Conservation (phyloP, 2,888 invertebrate species). For the Hirtodrosophila alboralis region DNA sequence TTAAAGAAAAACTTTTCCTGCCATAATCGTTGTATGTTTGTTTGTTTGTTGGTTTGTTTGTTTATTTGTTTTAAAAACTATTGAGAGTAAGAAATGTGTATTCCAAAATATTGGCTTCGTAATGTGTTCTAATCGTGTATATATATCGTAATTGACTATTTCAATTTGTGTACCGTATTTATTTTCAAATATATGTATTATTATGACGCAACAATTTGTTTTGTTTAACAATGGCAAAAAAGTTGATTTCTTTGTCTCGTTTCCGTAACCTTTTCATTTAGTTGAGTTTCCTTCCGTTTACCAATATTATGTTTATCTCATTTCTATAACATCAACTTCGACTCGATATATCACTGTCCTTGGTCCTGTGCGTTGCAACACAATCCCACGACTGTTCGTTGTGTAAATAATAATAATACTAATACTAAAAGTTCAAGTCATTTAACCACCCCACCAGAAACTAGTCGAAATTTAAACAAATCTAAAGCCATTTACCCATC, state of each 20-base stretch:
- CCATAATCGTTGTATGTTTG: slow-evolving; percentile 75
- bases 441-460: slow-evolving; percentile 16
- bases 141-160: slow-evolving; percentile 51
- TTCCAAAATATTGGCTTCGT: slow-evolving; percentile 67
- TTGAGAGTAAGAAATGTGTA: slow-evolving; percentile 59
- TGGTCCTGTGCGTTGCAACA: slow-evolving; percentile 41
- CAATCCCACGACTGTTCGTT: slow-evolving; percentile 42
- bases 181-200: slow-evolving; percentile 8
- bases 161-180: slow-evolving; percentile 31
- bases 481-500: slow-evolving; percentile 12
- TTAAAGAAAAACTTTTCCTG: slow-evolving; percentile 42
- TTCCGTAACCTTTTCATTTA: slow-evolving; percentile 10
- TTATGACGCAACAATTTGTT: slow-evolving; percentile 20
- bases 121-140: slow-evolving; percentile 69
- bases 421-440: slow-evolving; percentile 48
- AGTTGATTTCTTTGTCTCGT: slow-evolving; percentile 11
- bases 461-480: no score
- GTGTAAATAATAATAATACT: slow-evolving; percentile 54
- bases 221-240: slow-evolving; percentile 45
- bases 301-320: slow-evolving; percentile 17
- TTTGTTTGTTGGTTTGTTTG: slow-evolving; percentile 63
- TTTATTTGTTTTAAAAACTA: slow-evolving; percentile 44
- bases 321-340: slow-evolving; percentile 33
- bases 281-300: slow-evolving; percentile 8
- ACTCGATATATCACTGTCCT: slow-evolving; percentile 42